These are phyloP conservation scores for Heliconius hortense DNA, from an alignment of 2,888 invertebrate species.

Conservation along the genomic window DNA sequence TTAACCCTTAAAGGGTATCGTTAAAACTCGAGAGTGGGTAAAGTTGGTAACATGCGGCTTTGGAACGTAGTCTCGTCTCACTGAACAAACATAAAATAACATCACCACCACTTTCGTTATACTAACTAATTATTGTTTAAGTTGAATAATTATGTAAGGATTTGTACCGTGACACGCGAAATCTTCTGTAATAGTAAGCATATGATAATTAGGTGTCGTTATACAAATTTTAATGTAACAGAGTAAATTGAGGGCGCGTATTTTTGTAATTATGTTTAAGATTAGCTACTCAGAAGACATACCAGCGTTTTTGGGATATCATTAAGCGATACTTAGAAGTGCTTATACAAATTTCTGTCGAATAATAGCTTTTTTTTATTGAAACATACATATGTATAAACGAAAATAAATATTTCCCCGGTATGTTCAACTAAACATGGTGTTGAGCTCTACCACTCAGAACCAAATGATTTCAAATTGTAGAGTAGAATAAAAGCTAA, in stretches of 20 bases:
- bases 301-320: too few species aligned
- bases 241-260: neutral
- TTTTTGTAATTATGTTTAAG: neutral
- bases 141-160: conserved; percentile 33
- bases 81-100: conserved; percentile 50
- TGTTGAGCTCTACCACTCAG: too few species aligned
- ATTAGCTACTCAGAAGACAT: too few species aligned
- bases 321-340: too few species aligned
- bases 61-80: conserved; percentile 40
- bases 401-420: too few species aligned
- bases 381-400: too few species aligned
- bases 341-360: too few species aligned
- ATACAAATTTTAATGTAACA: neutral
- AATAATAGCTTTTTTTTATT: too few species aligned
- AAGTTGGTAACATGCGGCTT: conserved; percentile 48
- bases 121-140: conserved; percentile 41
- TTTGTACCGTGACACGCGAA: conserved; percentile 28
- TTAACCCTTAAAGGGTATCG: conserved; percentile 31
- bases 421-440: too few species aligned
- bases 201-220: conserved; percentile 16
- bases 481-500: too few species aligned
- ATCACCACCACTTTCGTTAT: conserved; percentile 35
- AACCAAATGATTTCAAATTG: too few species aligned
- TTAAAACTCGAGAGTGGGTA: conserved; percentile 35
- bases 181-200: conserved; percentile 10